A percentile compares a stretch with the other conserved stretches of the same genome.
phyloP scores from a whole-genome alignment of 2,888 invertebrate species.

The Podotricha telesiphe region DNA sequence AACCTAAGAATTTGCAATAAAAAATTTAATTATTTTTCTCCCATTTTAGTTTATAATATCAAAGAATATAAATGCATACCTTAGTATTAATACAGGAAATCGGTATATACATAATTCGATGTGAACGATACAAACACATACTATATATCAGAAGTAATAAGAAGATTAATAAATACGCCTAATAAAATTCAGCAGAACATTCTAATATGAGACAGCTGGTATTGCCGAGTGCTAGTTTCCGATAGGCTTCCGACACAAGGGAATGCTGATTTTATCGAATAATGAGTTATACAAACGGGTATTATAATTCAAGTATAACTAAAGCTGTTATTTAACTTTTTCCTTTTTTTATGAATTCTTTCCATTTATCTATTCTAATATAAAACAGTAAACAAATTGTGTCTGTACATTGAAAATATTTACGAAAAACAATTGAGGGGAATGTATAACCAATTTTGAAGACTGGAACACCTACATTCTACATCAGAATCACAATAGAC shows the following conservation, averaged over 20 bases:
- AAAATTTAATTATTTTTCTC: too few species aligned
- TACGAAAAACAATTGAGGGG: too few species aligned
- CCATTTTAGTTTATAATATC: not conserved
- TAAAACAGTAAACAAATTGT: too few species aligned
- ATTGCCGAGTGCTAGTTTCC: conserved; percentile 38
- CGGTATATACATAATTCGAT: not conserved
- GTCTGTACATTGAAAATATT: too few species aligned
- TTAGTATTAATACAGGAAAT: not conserved
- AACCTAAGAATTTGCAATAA: too few species aligned
- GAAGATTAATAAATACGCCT: conserved; percentile 22
- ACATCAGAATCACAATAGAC: too few species aligned
- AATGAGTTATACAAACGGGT: conserved; percentile 28
- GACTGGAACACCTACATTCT: too few species aligned
- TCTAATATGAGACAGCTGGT: conserved; percentile 39
- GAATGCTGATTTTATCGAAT: conserved; percentile 31
- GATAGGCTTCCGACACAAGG: conserved; percentile 34
- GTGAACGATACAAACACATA: not conserved
- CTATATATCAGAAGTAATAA: conserved; percentile 10
- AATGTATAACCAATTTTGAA: too few species aligned
- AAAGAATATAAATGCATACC: not conserved
- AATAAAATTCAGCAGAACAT: conserved; percentile 21
- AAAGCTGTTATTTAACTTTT: not conserved
- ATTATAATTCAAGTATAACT: conserved; percentile 6
- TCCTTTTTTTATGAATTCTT: too few species aligned
- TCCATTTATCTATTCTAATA: too few species aligned